A percentile compares a stretch with the other conserved stretches of the same genome.
Conservation (phyloP, 2,888 invertebrate species). For the Neoaliturus tenellus region DNA sequence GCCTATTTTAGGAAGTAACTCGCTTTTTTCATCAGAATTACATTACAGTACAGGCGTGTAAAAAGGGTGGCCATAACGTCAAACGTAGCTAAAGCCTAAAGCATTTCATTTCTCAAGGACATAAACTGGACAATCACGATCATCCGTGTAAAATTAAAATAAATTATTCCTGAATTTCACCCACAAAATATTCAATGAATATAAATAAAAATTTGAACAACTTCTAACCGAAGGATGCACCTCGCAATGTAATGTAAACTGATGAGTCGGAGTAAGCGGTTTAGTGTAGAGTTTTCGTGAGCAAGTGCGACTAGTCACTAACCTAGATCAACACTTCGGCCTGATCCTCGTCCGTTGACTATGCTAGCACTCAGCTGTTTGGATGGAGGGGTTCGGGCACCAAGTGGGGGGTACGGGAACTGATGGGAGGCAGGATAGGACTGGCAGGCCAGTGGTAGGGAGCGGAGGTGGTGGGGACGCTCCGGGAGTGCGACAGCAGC, state of each 20-base stretch:
- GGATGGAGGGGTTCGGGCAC: conserved; percentile 77
- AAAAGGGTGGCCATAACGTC: too few relatives aligned
- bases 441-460: conserved; percentile 68
- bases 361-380: conserved; percentile 67
- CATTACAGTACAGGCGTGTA: background rate
- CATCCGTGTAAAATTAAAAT: too few relatives aligned
- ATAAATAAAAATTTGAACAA: too few relatives aligned
- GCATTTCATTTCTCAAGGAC: too few relatives aligned
- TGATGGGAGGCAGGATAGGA: conserved; percentile 80
- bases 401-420: conserved; percentile 82
- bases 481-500: conserved; percentile 67
- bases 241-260: too few relatives aligned
- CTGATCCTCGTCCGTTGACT: conserved; percentile 59
- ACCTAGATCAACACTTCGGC: conserved; percentile 59
- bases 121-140: too few relatives aligned
- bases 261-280: conserved; percentile 18
- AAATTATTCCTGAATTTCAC: too few relatives aligned
- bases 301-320: conserved; percentile 41
- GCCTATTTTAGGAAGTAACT: conserved; percentile 21
- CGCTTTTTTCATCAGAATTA: background rate
- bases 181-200: too few relatives aligned
- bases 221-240: too few relatives aligned
- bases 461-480: conserved; percentile 67
- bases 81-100: too few relatives aligned
- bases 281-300: conserved; percentile 29